Base-by-base conservation (phyloP, 2,113 vertebrate species). In the Progne subis region DNA sequence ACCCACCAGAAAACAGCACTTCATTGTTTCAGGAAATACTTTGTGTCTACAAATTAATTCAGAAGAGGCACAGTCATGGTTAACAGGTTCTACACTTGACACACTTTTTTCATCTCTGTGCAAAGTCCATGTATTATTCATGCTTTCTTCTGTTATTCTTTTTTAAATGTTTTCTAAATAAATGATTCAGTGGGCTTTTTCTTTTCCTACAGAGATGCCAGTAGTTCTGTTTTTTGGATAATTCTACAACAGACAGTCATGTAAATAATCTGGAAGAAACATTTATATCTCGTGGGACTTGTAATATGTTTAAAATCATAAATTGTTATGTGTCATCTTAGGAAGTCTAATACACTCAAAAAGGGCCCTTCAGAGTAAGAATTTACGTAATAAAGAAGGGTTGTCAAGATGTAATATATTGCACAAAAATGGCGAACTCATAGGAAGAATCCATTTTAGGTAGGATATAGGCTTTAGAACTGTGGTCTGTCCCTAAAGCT, bases 41-140 rank as follows among this genome's bases (percentile, higher is more conserved):
- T 79, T 26, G 8, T 65, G 18, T 78, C 26, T 78, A 8, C 12
- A 2, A 37, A 3, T 59, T 92, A 14, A 16, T 82, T 78, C 56
- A 56, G 28, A 78, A 57, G 39, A 70, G 79, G 50, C 12, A 24
- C 31, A 44, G 46, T 70, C 34, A 14, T 32, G 23, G 50, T 86
- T 93, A 94, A 91, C 53, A 65, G 65, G 11, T 26, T 56, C n/a
- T 59, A 37, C 91, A 80, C 21, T 47, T 91, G 90, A 93, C 90
- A 71, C 28, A 79, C 14, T 88, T 95, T 68, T 89, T 68, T 86
- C 14, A 39, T 69, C 43, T 55, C 8, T 88, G 7, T 86, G 34
- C 46, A 20, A 49, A 67, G 16, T 3, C 52, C 5, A 56, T 92
- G 39, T 65, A 37, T 96, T 95, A 90, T 88, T 95, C 63, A 90